Percentiles rank a stretch among this genome's conserved stretches.
phyloP scores from a whole-genome alignment of 2,113 vertebrate species.

The Muntiacus reevesi region DNA sequence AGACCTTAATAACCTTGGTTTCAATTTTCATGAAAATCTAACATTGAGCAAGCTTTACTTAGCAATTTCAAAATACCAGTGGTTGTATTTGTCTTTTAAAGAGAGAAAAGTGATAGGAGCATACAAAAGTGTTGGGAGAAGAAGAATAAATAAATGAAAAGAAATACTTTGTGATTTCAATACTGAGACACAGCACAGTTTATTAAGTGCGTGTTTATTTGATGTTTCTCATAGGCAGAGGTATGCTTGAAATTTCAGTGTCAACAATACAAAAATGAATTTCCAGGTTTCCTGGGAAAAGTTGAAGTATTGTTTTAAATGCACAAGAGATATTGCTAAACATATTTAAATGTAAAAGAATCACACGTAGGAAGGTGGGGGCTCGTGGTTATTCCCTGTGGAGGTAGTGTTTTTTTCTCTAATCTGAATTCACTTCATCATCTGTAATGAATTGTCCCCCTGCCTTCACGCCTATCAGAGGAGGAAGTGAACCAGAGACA shows the following conservation, averaged over 20 bases:
- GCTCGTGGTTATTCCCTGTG: accelerated
- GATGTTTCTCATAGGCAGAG: background rate
- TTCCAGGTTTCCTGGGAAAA: background rate
- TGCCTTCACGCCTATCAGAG: background rate
- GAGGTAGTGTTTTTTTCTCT: background rate
- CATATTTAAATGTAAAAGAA: accelerated
- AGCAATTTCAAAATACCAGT: background rate
- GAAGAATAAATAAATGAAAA: background rate
- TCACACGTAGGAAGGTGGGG: accelerated
- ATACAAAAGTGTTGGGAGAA: background rate
- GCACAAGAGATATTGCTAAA: too few species aligned
- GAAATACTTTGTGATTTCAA: background rate
- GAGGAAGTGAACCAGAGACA: accelerated
- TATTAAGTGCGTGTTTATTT: accelerated
- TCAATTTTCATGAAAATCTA: background rate
- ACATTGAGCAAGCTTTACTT: background rate
- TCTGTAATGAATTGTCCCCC: accelerated
- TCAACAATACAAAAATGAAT: background rate
- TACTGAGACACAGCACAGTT: background rate
- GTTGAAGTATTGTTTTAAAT: background rate
- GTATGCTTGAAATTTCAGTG: background rate
- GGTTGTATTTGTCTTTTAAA: background rate
- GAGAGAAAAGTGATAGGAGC: background rate
- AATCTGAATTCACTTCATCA: too few species aligned
- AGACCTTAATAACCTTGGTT: background rate